Evolutionary conservation across 2,797 vertebrate genomes (phyloP), one percentile per base, ranked within the genome.

Genomic region (Cuculus canorus): DNA sequence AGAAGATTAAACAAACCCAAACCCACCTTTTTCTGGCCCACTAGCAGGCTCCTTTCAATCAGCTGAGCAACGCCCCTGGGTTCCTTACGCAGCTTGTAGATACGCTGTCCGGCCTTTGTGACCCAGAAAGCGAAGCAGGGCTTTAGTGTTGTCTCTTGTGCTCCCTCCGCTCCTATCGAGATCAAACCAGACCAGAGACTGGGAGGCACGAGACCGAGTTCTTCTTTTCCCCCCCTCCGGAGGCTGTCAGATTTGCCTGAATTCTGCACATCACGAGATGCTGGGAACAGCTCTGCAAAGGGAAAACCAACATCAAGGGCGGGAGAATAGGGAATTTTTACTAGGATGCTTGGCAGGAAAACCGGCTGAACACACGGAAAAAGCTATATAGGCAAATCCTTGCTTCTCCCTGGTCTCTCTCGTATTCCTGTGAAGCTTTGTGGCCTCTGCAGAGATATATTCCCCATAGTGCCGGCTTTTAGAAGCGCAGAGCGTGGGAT

Each of bases 61-160:
- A 87, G 13, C 89, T 39, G 88, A 85, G 89, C 91, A 93, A 63
- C 50, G 56, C 63, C 59, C 86, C 69, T 66, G 19, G 53, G 86
- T 83, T 85, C 86, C 85, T 95, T 90, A 52, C 16, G 80, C 88
- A 92, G 96, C 95, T 95, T 97, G 96, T 96, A 90, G 32, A 94
- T 90, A 78, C 15, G 95, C 95, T 90, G 79, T 85, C 70, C 92
- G 91, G 82, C 72, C 86, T 92, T 78, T 87, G 93, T 96, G 92
- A 95, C 83, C 92, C 91, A 78, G 94, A 96, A 84, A 93, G 78
- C 86, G 87, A 85, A 91, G 78, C 47, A 66, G 93, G 92, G 81
- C 89, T 92, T 81, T 43, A 81, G 89, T 83, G 86, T 90, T n/a
- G 78, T 83, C 71, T 84, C 73, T 88, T 52, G 86, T 95, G 83